Conservation (phyloP, 2,797 vertebrate genomes). For the Pogonophryne albipinna region DNA sequence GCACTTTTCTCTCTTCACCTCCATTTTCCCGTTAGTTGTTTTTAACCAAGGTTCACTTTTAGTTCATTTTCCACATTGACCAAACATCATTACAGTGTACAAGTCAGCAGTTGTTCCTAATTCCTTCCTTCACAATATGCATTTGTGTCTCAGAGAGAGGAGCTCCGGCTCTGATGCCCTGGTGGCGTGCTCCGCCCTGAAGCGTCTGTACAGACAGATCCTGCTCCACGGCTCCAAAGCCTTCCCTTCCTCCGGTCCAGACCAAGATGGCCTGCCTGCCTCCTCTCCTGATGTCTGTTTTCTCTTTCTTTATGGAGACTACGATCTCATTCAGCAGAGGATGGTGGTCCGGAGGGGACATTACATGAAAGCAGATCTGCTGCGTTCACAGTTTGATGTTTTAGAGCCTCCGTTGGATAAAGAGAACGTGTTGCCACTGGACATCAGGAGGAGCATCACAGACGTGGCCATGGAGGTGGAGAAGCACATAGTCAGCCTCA, state of each 20-base stretch:
- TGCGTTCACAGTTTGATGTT: constrained; percentile 89
- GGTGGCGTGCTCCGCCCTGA: constrained; percentile 93
- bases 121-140: neutral
- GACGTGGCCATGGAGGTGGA: constrained; percentile 84
- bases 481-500: constrained; percentile 55
- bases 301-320: constrained; percentile 87
- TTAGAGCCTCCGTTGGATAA: constrained; percentile 87
- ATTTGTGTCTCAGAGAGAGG: constrained; percentile 71
- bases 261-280: constrained; percentile 20
- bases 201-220: constrained; percentile 87
- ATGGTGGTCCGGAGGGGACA: constrained; percentile 87
- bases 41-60: constrained; percentile 26
- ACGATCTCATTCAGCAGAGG: constrained; percentile 84
- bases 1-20: constrained; percentile 18
- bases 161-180: constrained; percentile 78
- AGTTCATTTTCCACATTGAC: neutral
- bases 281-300: constrained; percentile 81
- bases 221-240: constrained; percentile 80
- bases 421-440: constrained; percentile 87
- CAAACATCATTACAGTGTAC: neutral
- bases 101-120: neutral
- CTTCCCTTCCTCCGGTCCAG: constrained; percentile 9
- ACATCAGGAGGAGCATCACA: constrained; percentile 78
- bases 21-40: constrained; percentile 1
- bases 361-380: constrained; percentile 88